Base-by-base conservation (phyloP, 2,113 vertebrate genomes). In the Syngnathus typhle region DNA sequence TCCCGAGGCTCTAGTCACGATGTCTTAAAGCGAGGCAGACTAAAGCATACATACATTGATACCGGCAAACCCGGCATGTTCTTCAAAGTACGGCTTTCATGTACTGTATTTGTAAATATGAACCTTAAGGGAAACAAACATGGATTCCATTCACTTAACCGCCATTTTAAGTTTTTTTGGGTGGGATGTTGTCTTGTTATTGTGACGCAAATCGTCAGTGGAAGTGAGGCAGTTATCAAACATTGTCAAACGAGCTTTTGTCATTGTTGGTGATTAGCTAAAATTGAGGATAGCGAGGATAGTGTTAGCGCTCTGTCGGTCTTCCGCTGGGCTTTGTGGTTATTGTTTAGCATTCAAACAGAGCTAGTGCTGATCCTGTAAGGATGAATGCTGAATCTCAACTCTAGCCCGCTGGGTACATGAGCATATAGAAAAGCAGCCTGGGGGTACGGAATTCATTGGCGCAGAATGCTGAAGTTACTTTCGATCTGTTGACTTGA, bases 381-480 rank as follows among this genome's bases (percentile, higher is more conserved):
- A 54, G 67, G 46, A 76, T 75, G 68, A 79, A 81, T 78, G 44
- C 43, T 70, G 70, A 84, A 80, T 82, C 56, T 73, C 71, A 64
- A 68, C 38, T 64, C 68, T 68, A 70, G 59, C 71, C 73, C 71
- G 46, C 23, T 64, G 68, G 76, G 72, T 60, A 61, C 60, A 60
- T 59, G 65, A 68, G 68, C 54, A 72, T 43, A 61, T 69, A 62
- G 64, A 68, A 60, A 60, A 64, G 44, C 52, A 71, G 54, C 80
- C 77, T 73, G 44, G 37, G 70, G 75, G 69, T 72, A 36, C 10
- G 15, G 73, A 76, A 81, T 85, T 78, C 77, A 85, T 88, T 80
- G 84, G 64, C 68, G 67, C 36, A 36, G 43, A 38, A 74, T 74
- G 62, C 67, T 78, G 61, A 75, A 71, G 72, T 71, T 68, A 21